Percentiles rank a stretch among this genome's conserved stretches.
These are phyloP conservation scores for Cryptocephalus primarius DNA, from an alignment of 2,888 invertebrate genomes.

Conservation along the genomic window DNA sequence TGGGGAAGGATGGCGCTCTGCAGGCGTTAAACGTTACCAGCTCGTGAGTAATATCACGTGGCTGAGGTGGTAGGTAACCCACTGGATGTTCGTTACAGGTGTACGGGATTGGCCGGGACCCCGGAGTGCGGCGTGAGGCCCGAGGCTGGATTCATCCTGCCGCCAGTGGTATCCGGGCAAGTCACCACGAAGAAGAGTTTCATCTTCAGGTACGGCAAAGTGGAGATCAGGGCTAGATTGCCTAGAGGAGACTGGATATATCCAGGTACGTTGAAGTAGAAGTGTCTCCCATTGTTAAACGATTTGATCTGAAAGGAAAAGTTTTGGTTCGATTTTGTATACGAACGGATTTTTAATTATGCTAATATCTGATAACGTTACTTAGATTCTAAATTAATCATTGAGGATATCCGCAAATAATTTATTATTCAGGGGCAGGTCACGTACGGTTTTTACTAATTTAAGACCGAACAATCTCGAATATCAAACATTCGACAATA, in stretches of 20 bases:
- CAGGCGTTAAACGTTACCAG: background rate
- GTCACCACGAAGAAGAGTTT: slow-evolving; percentile 53
- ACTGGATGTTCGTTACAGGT: slow-evolving; percentile 25
- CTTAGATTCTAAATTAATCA: too few species aligned
- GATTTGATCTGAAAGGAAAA: too few species aligned
- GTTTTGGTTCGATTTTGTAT: too few species aligned
- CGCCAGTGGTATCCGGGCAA: slow-evolving; percentile 55
- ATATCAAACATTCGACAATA: too few species aligned
- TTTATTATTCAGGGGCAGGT: too few species aligned
- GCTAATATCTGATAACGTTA: too few species aligned
- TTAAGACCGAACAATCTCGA: too few species aligned
- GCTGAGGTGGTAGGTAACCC: slow-evolving; percentile 42
- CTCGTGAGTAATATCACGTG: too few species aligned
- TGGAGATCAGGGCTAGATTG: slow-evolving; percentile 58
- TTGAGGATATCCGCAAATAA: too few species aligned
- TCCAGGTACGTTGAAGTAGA: slow-evolving; percentile 45
- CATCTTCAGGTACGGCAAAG: slow-evolving; percentile 56
- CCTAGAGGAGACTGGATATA: slow-evolving; percentile 70
- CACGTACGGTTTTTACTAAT: too few species aligned
- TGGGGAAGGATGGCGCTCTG: slow-evolving; percentile 39
- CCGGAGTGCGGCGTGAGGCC: slow-evolving; percentile 39
- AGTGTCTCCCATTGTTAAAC: background rate
- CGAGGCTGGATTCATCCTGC: slow-evolving; percentile 47
- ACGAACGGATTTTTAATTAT: too few species aligned
- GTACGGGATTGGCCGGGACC: slow-evolving; percentile 31